phyloP scores from a whole-genome alignment of 1,140 invertebrate genomes.

The Platyscapa corneri region DNA sequence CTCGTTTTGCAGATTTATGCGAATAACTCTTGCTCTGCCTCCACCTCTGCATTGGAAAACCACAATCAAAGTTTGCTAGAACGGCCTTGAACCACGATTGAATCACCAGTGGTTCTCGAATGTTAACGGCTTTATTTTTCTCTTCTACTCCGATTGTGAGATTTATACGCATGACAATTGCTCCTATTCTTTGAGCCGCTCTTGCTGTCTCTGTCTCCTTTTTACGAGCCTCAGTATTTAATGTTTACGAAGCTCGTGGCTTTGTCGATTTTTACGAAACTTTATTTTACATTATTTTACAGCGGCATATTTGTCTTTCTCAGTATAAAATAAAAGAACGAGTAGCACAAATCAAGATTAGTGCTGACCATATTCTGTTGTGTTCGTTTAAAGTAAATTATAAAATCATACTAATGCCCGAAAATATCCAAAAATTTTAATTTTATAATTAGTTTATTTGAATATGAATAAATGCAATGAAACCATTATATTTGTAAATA shows the following conservation, averaged over 20 bases:
- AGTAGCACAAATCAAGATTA: too few species aligned
- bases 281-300: too few species aligned
- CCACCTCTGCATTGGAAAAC: neutral
- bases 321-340: too few species aligned
- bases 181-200: neutral
- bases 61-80: neutral
- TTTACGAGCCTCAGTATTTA: neutral
- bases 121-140: neutral
- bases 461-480: too few species aligned
- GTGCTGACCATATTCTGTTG: too few species aligned
- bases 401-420: too few species aligned
- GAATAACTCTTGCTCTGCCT: neutral
- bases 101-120: neutral
- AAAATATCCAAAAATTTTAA: too few species aligned
- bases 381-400: too few species aligned
- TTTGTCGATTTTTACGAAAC: too few species aligned
- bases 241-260: neutral
- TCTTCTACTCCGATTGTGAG: neutral
- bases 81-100: neutral
- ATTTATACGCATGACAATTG: neutral
- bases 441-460: too few species aligned
- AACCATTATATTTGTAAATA: too few species aligned
- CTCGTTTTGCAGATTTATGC: neutral
- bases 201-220: neutral
- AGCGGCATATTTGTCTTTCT: too few species aligned